Evolutionary conservation across 2,797 vertebrate genomes (phyloP), one percentile per base, ranked within the genome.

Genomic region (Enteromius radiatus): DNA sequence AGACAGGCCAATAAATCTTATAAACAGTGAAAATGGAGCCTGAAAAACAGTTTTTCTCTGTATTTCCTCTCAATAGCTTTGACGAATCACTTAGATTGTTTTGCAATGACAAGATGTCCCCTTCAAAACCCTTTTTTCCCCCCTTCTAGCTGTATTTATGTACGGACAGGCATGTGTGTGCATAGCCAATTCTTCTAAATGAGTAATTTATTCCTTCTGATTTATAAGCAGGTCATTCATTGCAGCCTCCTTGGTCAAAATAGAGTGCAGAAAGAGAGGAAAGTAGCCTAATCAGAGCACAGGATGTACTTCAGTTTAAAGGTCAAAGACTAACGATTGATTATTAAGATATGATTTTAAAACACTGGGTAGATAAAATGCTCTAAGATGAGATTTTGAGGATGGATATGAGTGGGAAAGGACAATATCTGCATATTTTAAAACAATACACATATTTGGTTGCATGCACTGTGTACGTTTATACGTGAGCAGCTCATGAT

Each of bases 201-300:
- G 86, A 81, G 80, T 78, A 84, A 87, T 87, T 81, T 85, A 79
- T 78, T 76, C 81, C 45, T 43, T 33, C 26, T 84, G 78, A 78
- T 78, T 84, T 80, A 84, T 68, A 52, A 49, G 26, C 26, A 63
- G 45, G 38, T 33, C 80, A 82, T 85, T 85, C 75, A 83, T 71
- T 52, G 43, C 71, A 15, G 26, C 43, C 65, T 84, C 65, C 61
- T 79, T 63, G 67, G 67, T 67, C 33, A 59, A 43, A 54, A 31
- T 33, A 9, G 33, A 77, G 65, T 21, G 17, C 17, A 65, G 31
- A 76, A 69, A 73, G 33, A 69, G 70, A 76, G 54, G 31, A 21
- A 76, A 78, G 14, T 21, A 61, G 70, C 54, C 67, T 80, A 81
- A 86, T 89, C 83, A 85, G 61, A 21, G 70, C 12, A 38, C 67